Percentiles rank a stretch among this genome's conserved stretches.
These are phyloP conservation scores for Drosophila tropicalis DNA, from an alignment of 1,140 invertebrate species.

Conservation along the genomic window DNA sequence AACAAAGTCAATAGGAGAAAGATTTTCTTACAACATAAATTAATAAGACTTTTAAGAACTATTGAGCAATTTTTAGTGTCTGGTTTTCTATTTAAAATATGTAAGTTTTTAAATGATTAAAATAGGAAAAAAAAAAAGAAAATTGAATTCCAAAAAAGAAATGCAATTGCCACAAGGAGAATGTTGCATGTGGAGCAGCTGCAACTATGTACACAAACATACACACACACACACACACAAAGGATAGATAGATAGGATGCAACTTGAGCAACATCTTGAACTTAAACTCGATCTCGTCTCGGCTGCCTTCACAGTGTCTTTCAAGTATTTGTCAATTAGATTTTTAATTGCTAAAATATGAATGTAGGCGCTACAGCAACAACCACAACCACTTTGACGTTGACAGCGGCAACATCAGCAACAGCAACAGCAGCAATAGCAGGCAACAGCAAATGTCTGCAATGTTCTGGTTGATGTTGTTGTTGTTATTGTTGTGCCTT, in stretches of 20 bases:
- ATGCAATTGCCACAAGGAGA: constrained; percentile 40
- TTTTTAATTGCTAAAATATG: constrained; percentile 82
- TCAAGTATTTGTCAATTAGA: constrained; percentile 82
- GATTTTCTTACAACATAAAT: too few relatives aligned
- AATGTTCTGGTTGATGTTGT: constrained; percentile 34
- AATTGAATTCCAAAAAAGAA: constrained; percentile 26
- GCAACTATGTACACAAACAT: constrained; percentile 20
- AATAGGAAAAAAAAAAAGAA: neutral
- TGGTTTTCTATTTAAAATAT: neutral
- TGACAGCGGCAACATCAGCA: constrained; percentile 40
- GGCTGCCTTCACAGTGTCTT: constrained; percentile 73
- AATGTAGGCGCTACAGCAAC: constrained; percentile 72
- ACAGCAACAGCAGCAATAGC: constrained; percentile 47
- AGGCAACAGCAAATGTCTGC: constrained; percentile 25
- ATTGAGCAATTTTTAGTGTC: neutral
- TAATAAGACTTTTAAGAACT: neutral
- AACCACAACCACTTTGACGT: constrained; percentile 53
- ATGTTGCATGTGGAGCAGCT: constrained; percentile 64
- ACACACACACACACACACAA: neutral
- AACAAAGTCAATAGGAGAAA: too few relatives aligned
- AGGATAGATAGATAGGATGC: constrained; percentile 1
- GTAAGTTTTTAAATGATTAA: neutral
- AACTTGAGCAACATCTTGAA: constrained; percentile 27
- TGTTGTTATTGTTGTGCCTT: constrained; percentile 41
- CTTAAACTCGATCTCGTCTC: constrained; percentile 37